These are phyloP conservation scores for Sussaba pulchella DNA, from an alignment of 2,888 invertebrate genomes.

Conservation along the genomic window DNA sequence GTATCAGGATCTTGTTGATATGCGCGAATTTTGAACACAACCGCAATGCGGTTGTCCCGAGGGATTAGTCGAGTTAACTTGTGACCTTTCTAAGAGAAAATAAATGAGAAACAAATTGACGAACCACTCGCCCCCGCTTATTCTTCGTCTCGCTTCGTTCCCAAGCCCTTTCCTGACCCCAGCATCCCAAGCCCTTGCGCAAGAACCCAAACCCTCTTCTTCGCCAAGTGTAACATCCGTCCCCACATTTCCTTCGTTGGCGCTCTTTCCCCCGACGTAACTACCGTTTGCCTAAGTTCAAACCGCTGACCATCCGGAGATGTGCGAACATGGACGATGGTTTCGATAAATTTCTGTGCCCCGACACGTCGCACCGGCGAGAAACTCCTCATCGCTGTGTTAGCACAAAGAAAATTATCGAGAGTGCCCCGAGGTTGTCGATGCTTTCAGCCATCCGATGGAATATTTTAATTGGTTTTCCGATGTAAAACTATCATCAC, in stretches of 20 bases:
- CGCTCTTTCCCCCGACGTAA: slow-evolving; percentile 14
- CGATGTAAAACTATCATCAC: not conserved
- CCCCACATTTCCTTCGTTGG: slow-evolving; percentile 6
- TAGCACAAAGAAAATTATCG: slow-evolving; percentile 14
- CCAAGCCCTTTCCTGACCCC: not conserved
- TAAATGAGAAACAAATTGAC: slow-evolving; percentile 18
- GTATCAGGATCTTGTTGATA: slow-evolving; percentile 26
- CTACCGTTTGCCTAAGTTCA: slow-evolving; percentile 41
- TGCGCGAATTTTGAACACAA: not conserved
- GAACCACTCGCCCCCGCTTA: slow-evolving; percentile 25
- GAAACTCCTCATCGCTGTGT: slow-evolving; percentile 20
- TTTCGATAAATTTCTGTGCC: slow-evolving; percentile 37
- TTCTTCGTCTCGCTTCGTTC: not conserved
- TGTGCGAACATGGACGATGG: slow-evolving; percentile 20
- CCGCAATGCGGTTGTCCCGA: not conserved
- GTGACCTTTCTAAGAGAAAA: not conserved
- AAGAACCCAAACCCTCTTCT: not conserved
- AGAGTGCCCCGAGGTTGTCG: not conserved
- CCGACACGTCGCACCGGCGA: not conserved
- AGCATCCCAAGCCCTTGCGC: slow-evolving; percentile 2
- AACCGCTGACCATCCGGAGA: slow-evolving; percentile 4
- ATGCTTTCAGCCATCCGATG: not conserved
- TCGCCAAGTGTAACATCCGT: not conserved
- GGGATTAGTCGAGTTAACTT: not conserved
- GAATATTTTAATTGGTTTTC: slow-evolving; percentile 26